Evolutionary conservation across 2,797 vertebrate species (phyloP).

Genomic region (Channallabes apus): DNA sequence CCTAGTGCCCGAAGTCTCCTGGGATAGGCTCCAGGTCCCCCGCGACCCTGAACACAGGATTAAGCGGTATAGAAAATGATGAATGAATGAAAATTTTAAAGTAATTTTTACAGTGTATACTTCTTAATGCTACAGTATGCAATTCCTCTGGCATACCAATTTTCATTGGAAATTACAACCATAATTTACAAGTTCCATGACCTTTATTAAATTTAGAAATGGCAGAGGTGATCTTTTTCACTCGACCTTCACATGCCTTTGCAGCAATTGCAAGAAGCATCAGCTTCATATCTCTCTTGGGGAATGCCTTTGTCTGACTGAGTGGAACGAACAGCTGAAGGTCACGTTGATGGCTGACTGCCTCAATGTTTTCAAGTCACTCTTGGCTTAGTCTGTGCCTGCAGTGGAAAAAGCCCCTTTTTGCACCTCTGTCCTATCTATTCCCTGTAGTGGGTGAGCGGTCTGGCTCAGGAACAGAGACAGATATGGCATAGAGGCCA

Average conservation of each 20-base stretch:
- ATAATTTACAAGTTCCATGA: conserved; percentile 13
- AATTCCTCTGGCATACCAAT: neutral
- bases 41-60: too few species aligned
- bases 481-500: conserved; percentile 2
- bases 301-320: conserved; percentile 23
- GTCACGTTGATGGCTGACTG: conserved; percentile 36
- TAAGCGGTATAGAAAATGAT: too few species aligned
- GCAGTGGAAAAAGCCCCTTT: conserved; percentile 33
- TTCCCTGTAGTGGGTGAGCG: conserved; percentile 28
- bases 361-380: conserved; percentile 24
- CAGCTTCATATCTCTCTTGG: conserved; percentile 32
- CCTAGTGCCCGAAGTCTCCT: too few species aligned
- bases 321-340: conserved; percentile 42
- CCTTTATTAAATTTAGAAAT: conserved; percentile 47
- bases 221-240: conserved; percentile 25
- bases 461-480: conserved; percentile 28
- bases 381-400: neutral
- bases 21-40: too few species aligned
- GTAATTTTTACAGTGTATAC: neutral
- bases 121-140: conserved; percentile 1
- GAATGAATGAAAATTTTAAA: too few species aligned
- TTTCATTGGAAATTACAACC: conserved; percentile 8
- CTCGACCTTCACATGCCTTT: conserved; percentile 47
- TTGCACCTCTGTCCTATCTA: conserved; percentile 43
- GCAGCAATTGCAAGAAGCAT: conserved; percentile 31